Conservation (phyloP, 2,888 invertebrate species). For the Chirona hameri region DNA sequence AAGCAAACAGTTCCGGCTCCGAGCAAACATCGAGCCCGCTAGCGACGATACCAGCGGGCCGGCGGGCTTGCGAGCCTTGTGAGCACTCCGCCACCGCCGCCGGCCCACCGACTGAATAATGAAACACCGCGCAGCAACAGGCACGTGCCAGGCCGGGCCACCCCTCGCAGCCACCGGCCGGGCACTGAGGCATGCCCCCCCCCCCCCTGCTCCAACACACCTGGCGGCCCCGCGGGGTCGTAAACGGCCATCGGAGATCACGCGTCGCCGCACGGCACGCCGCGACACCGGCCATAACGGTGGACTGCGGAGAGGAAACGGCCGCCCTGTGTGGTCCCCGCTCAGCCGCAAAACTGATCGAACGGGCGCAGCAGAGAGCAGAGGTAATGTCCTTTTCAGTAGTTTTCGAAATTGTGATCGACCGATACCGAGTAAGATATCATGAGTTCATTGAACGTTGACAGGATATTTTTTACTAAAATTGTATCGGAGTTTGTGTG, state of each 20-base stretch:
- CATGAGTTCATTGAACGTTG: too few species aligned
- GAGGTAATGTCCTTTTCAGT: too few species aligned
- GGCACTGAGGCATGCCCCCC: too few species aligned
- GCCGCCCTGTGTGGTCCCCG: not conserved
- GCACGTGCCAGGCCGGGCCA: not conserved
- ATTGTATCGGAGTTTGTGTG: too few species aligned
- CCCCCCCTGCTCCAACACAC: too few species aligned
- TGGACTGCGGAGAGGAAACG: not conserved
- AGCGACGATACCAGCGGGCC: too few species aligned
- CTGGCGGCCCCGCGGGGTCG: not conserved
- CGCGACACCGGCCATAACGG: not conserved
- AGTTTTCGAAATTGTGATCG: too few species aligned
- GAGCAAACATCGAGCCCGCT: not conserved
- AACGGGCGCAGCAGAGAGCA: not conserved
- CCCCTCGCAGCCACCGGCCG: too few species aligned
- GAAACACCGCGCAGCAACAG: not conserved
- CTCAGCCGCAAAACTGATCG: not conserved
- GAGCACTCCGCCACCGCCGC: too few species aligned
- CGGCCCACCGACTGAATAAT: not conserved
- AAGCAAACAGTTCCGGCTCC: not conserved
- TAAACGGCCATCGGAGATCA: not conserved
- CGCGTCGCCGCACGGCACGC: not conserved
- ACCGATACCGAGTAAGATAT: too few species aligned
- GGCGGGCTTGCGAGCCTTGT: too few species aligned
- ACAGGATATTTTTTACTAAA: too few species aligned